These are phyloP conservation scores for Toxotes jaculatrix DNA, from an alignment of 2,113 vertebrate genomes.

Conservation along the genomic window DNA sequence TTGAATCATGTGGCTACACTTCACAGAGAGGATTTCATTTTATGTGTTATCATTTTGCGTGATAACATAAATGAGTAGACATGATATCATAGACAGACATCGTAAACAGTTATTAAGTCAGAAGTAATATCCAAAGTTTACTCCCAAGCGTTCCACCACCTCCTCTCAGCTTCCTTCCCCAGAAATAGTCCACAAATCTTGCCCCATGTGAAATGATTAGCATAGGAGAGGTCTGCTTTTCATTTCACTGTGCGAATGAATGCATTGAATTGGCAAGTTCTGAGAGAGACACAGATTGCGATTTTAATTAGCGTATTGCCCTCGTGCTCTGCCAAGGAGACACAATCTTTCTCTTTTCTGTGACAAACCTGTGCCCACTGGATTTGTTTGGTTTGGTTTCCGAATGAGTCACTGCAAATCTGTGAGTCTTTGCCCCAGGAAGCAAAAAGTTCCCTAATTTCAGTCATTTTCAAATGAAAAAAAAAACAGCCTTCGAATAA, in stretches of 20 bases:
- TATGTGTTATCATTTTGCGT: neutral
- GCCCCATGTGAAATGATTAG: slow-evolving; percentile 68
- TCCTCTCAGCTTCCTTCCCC: slow-evolving; percentile 6
- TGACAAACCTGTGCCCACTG: slow-evolving; percentile 34
- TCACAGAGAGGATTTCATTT: neutral
- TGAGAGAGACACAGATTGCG: slow-evolving; percentile 57
- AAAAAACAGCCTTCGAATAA: slow-evolving; percentile 76
- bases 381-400: slow-evolving; percentile 42
- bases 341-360: slow-evolving; percentile 35
- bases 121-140: neutral
- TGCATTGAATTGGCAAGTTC: slow-evolving; percentile 70
- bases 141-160: neutral
- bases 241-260: slow-evolving; percentile 49
- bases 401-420: slow-evolving; percentile 49
- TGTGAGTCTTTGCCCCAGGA: slow-evolving; percentile 55
- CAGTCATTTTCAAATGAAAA: slow-evolving; percentile 67
- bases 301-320: slow-evolving; percentile 76
- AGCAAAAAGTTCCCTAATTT: slow-evolving; percentile 72
- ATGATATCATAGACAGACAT: neutral
- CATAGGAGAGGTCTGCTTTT: slow-evolving; percentile 60
- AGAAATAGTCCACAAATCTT: slow-evolving; percentile 53
- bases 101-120: slow-evolving; percentile 1
- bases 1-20: neutral
- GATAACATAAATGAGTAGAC: neutral
- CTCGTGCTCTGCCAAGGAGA: slow-evolving; percentile 59